phyloP scores from a whole-genome alignment of 1,140 invertebrate species.

The Drosophila orena region DNA sequence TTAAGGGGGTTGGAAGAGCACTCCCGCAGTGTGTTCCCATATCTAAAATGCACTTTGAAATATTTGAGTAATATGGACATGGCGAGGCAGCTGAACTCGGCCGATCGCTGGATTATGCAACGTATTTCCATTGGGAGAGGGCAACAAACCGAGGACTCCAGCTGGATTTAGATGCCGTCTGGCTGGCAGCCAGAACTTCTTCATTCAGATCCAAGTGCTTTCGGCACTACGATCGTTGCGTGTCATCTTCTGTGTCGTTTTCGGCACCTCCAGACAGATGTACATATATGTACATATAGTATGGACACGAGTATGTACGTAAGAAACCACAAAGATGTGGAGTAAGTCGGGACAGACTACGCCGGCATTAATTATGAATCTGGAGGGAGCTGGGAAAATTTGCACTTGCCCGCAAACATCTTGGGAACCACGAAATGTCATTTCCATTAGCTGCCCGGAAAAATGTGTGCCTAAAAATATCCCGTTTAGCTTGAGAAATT shows the following conservation, averaged over 20 bases:
- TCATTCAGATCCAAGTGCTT: conserved; percentile 17
- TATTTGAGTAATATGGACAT: conserved; percentile 19
- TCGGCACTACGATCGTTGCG: conserved; percentile 54
- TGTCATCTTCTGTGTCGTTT: conserved; percentile 61
- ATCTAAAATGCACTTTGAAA: conserved; percentile 71
- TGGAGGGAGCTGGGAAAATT: conserved; percentile 61
- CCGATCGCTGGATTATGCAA: conserved; percentile 69
- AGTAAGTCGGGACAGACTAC: conserved; percentile 17
- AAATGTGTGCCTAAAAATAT: conserved; percentile 36
- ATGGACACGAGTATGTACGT: no score
- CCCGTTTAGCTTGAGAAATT: conserved; percentile 45
- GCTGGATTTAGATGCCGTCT: conserved; percentile 39
- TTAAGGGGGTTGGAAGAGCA: conserved; percentile 28
- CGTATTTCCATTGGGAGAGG: conserved; percentile 13
- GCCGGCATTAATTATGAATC: conserved; percentile 75
- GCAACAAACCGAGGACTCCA: conserved; percentile 62
- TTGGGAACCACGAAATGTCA: conserved; percentile 70
- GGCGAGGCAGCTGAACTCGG: conserved; percentile 39
- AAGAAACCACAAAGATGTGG: conserved; percentile 1
- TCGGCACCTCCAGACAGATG: conserved; percentile 59
- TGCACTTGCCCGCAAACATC: conserved; percentile 49
- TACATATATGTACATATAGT: not conserved
- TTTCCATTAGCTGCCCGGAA: conserved; percentile 69
- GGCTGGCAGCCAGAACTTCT: conserved; percentile 41
- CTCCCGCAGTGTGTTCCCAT: conserved; percentile 15